These are phyloP conservation scores for Brachymystax lenok DNA, from an alignment of 2,797 vertebrate species.

Conservation along the genomic window DNA sequence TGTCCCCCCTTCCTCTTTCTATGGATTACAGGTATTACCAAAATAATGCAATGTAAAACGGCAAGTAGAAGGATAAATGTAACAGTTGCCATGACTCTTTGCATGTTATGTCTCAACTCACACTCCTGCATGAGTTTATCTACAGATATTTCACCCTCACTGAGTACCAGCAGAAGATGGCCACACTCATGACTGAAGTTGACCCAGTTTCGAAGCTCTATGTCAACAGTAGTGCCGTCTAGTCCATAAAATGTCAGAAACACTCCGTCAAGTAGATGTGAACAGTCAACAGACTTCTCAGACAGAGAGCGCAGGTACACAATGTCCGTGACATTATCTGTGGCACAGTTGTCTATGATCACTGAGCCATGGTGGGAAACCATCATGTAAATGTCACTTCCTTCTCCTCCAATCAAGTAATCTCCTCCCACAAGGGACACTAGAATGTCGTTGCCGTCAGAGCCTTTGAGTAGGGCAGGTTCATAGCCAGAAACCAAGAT, in stretches of 20 bases:
- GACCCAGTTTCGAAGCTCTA: conserved; percentile 18
- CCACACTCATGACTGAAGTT: conserved; percentile 9
- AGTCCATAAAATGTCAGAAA: conserved; percentile 28
- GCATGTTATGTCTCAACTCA: background rate
- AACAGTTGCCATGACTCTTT: background rate
- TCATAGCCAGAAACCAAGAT: conserved; percentile 58
- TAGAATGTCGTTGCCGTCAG: conserved; percentile 56
- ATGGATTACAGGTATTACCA: background rate
- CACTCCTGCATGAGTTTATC: conserved; percentile 11
- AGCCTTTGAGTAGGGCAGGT: conserved; percentile 58
- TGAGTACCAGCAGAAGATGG: conserved; percentile 18
- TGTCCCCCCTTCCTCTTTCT: background rate
- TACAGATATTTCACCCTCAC: conserved; percentile 10
- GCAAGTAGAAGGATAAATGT: background rate
- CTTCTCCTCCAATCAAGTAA: conserved; percentile 60
- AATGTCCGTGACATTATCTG: conserved; percentile 44
- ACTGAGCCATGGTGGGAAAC: conserved; percentile 43
- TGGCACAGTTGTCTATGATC: conserved; percentile 57
- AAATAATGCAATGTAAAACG: background rate
- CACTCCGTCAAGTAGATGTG: background rate
- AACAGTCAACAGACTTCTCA: conserved; percentile 5
- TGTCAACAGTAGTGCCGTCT: background rate
- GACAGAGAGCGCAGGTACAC: conserved; percentile 40
- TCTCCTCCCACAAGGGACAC: conserved; percentile 54
- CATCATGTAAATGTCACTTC: conserved; percentile 58